Evolutionary conservation across 1,140 invertebrate species (phyloP).

Genomic region (Zaprionus kolodkinae): DNA sequence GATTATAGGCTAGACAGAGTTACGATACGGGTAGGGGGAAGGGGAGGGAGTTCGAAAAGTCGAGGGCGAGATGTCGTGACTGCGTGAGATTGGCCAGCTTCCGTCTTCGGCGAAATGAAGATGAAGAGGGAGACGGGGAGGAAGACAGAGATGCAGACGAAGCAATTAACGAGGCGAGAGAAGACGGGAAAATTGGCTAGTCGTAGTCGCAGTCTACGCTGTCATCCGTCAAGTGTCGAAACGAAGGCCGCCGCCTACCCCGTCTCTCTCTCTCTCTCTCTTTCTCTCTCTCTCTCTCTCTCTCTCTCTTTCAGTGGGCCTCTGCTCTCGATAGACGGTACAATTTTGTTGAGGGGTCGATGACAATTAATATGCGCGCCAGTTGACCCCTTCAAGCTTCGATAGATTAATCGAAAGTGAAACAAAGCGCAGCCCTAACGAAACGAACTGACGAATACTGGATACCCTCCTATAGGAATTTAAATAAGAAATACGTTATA

Average conservation of each 20-base stretch:
- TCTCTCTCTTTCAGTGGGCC: not conserved
- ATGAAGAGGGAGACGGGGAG: not conserved
- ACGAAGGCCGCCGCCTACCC: no score
- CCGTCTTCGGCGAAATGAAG: slow-evolving; percentile 6
- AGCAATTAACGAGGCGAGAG: slow-evolving; percentile 38
- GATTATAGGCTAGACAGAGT: slow-evolving; percentile 14
- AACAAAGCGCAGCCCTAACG: slow-evolving; percentile 18
- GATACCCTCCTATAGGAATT: not conserved
- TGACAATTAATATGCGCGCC: slow-evolving; percentile 60
- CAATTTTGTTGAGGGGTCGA: slow-evolving; percentile 34
- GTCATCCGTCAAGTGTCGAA: slow-evolving; percentile 46
- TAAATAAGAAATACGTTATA: no score
- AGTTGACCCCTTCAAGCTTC: slow-evolving; percentile 44
- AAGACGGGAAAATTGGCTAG: slow-evolving; percentile 38
- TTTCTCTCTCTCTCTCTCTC: not conserved
- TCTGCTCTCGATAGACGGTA: slow-evolving; percentile 19
- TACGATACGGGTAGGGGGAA: no score
- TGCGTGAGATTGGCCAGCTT: slow-evolving; percentile 23
- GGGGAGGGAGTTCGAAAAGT: not conserved
- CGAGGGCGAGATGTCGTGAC: slow-evolving; percentile 28
- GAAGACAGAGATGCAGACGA: slow-evolving; percentile 2
- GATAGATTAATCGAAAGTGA: slow-evolving; percentile 33
- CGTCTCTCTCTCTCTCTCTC: not conserved
- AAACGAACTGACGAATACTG: not conserved
- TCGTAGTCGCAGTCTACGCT: not conserved